Evolutionary conservation across 2,888 invertebrate genomes (phyloP).

Genomic region (Patella pellucida): DNA sequence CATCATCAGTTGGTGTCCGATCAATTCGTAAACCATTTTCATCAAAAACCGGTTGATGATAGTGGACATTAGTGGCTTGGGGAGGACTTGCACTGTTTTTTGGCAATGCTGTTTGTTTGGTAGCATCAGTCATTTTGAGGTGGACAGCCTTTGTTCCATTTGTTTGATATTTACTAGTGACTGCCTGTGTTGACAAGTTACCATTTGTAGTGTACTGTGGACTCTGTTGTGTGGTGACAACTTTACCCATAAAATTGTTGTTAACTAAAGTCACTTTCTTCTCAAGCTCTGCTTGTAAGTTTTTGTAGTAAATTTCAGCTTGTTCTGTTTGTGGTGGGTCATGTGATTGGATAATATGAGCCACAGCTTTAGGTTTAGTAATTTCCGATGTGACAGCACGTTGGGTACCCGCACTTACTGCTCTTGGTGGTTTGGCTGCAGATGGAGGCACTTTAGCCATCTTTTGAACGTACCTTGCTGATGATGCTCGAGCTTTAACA

Average conservation of each 20-base stretch:
- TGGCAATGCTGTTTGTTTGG: slow-evolving; percentile 19
- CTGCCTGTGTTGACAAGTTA: not conserved
- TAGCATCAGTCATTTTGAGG: slow-evolving; percentile 9
- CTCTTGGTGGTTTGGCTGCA: slow-evolving; percentile 30
- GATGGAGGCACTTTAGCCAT: slow-evolving; percentile 35
- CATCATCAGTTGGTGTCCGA: slow-evolving; percentile 69
- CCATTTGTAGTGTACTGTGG: not conserved
- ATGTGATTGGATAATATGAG: slow-evolving; percentile 53
- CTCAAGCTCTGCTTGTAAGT: slow-evolving; percentile 24
- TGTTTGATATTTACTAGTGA: not conserved
- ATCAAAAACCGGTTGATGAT: slow-evolving; percentile 47
- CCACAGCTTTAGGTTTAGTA: slow-evolving; percentile 57
- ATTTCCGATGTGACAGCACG: slow-evolving; percentile 42
- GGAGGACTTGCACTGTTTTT: slow-evolving; percentile 31
- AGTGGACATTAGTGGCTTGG: slow-evolving; percentile 32
- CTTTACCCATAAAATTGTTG: slow-evolving; percentile 54
- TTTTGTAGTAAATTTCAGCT: slow-evolving; percentile 11
- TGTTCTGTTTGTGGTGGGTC: slow-evolving; percentile 21
- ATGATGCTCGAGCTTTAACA: slow-evolving; percentile 1
- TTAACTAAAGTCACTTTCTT: slow-evolving; percentile 51
- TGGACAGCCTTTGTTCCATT: slow-evolving; percentile 1
- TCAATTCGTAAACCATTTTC: slow-evolving; percentile 63
- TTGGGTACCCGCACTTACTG: slow-evolving; percentile 47
- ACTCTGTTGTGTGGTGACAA: slow-evolving; percentile 29
- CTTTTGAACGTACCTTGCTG: slow-evolving; percentile 16